These are phyloP conservation scores for Xestia c-nigrum DNA, from an alignment of 2,888 invertebrate species.

Conservation along the genomic window DNA sequence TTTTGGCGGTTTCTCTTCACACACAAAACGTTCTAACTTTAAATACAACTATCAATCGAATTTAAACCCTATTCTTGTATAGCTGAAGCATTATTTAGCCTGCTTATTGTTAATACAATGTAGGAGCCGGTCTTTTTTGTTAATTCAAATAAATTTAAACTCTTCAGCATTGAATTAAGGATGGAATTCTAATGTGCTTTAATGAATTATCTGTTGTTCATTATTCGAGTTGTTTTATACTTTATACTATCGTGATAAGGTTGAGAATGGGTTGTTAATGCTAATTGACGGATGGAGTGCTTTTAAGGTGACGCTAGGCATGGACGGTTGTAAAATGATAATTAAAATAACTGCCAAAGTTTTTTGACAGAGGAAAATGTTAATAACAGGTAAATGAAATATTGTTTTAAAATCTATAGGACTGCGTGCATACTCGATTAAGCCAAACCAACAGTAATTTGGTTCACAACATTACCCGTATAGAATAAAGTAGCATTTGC, in stretches of 20 bases:
- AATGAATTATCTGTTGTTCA: slow-evolving; percentile 67
- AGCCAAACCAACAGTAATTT: neutral
- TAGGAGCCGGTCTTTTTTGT: slow-evolving; percentile 69
- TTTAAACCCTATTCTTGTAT: slow-evolving; percentile 71
- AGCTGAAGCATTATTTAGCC: slow-evolving; percentile 74
- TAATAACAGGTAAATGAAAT: slow-evolving; percentile 59
- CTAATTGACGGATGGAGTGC: slow-evolving; percentile 70
- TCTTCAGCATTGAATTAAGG: slow-evolving; percentile 74
- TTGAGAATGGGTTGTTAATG: slow-evolving; percentile 62
- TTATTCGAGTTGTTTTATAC: slow-evolving; percentile 59
- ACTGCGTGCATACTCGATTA: neutral
- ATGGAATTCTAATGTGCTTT: slow-evolving; percentile 70
- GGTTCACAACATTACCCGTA: neutral
- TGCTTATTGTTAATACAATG: slow-evolving; percentile 64
- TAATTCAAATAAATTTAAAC: slow-evolving; percentile 77
- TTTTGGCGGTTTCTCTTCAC: slow-evolving; percentile 86
- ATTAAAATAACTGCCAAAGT: slow-evolving; percentile 71
- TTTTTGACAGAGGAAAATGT: slow-evolving; percentile 63
- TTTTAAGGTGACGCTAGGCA: slow-evolving; percentile 74
- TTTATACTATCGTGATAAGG: slow-evolving; percentile 64
- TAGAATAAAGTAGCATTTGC: too few relatives aligned
- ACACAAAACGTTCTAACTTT: slow-evolving; percentile 78
- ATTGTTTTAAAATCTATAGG: slow-evolving; percentile 38
- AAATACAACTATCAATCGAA: slow-evolving; percentile 63
- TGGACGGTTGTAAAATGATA: slow-evolving; percentile 67